phyloP scores from a whole-genome alignment of 2,797 vertebrate genomes.

The Falco concolor region DNA sequence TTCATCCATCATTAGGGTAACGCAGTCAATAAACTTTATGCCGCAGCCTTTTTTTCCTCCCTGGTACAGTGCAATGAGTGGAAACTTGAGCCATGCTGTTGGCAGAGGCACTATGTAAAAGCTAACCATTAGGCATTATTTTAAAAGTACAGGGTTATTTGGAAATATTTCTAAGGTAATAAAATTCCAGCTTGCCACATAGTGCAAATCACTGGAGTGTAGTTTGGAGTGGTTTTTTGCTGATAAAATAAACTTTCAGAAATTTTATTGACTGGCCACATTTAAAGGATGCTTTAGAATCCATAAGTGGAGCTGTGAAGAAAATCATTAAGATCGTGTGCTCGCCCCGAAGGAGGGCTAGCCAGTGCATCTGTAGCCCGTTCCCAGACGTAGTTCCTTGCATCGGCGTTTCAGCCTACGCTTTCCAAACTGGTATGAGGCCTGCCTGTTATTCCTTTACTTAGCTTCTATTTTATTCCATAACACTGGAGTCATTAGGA shows the following conservation, averaged over 20 bases:
- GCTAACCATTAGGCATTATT: not conserved
- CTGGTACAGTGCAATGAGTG: not conserved
- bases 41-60: not conserved
- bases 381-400: not conserved
- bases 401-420: accelerated
- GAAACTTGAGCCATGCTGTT: not conserved
- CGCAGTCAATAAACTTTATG: not conserved
- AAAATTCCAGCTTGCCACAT: not conserved
- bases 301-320: not conserved
- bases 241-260: not conserved
- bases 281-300: not conserved
- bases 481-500: not conserved
- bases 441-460: not conserved
- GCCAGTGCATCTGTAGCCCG: not conserved
- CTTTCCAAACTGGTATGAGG: not conserved
- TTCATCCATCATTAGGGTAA: not conserved
- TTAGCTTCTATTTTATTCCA: not conserved
- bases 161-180: not conserved
- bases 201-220: not conserved
- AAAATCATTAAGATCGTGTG: not conserved
- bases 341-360: not conserved
- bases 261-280: not conserved
- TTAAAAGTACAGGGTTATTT: not conserved
- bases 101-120: not conserved
- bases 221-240: not conserved